Evolutionary conservation across 2,797 vertebrate genomes (phyloP).

Genomic region (Aeoliscus strigatus): DNA sequence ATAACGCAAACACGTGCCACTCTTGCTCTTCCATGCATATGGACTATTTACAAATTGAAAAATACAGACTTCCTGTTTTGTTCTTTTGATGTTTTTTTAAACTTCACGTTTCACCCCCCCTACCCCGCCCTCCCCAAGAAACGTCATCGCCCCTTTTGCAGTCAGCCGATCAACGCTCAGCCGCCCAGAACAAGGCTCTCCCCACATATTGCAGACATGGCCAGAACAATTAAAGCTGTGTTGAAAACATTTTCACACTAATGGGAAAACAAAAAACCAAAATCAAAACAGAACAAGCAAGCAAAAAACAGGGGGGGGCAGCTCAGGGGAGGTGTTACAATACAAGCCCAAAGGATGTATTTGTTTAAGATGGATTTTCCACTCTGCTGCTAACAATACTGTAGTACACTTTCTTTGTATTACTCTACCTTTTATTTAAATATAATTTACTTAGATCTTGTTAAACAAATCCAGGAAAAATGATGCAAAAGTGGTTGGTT

Average conservation of each 20-base stretch:
- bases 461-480: constrained; percentile 85
- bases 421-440: constrained; percentile 95
- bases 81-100: constrained; percentile 69
- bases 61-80: constrained; percentile 88
- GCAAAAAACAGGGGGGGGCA: constrained; percentile 69
- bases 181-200: constrained; percentile 66
- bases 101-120: too few relatives aligned
- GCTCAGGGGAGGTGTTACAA: constrained; percentile 83
- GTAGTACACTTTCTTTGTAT: constrained; percentile 89
- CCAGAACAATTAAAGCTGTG: constrained; percentile 88
- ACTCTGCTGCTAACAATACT: constrained; percentile 92
- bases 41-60: constrained; percentile 99
- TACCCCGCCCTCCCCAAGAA: constrained; percentile 72
- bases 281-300: constrained; percentile 43
- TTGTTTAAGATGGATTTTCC: constrained; percentile 71
- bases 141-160: constrained; percentile 77
- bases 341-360: constrained; percentile 85
- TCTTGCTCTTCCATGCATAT: constrained; percentile 98
- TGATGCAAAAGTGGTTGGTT: constrained; percentile 83
- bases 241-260: constrained; percentile 80
- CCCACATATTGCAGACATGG: constrained; percentile 70
- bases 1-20: constrained; percentile 99
- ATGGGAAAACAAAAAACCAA: constrained; percentile 71
- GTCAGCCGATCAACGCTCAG: constrained; percentile 82
- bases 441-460: constrained; percentile 96